Evolutionary conservation across 2,888 invertebrate genomes (phyloP).

Genomic region (Oegoconia quadripuncta): DNA sequence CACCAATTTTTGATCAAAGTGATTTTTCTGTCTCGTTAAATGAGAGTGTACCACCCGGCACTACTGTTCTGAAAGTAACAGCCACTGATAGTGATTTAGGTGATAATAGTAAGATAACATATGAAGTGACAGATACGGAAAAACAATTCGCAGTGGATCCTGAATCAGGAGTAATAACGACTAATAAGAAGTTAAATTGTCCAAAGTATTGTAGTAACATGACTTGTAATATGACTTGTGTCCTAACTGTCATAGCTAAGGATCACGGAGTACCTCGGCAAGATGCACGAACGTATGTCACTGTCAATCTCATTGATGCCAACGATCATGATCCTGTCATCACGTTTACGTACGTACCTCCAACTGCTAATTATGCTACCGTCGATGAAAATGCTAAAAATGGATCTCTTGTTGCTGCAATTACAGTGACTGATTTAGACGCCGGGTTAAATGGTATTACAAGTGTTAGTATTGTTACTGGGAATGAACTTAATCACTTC

Average conservation of each 20-base stretch:
- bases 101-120: slow-evolving; percentile 95
- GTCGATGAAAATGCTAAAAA: slow-evolving; percentile 96
- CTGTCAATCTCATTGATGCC: slow-evolving; percentile 93
- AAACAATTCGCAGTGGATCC: slow-evolving; percentile 95
- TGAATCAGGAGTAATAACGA: slow-evolving; percentile 93
- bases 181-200: slow-evolving; percentile 88
- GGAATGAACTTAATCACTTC: slow-evolving; percentile 95
- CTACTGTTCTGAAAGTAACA: slow-evolving; percentile 92
- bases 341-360: slow-evolving; percentile 91
- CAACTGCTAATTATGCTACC: slow-evolving; percentile 91
- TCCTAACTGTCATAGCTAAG: slow-evolving; percentile 94
- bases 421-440: slow-evolving; percentile 94
- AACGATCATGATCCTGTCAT: slow-evolving; percentile 97
- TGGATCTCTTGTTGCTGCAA: slow-evolving; percentile 94
- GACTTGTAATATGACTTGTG: slow-evolving; percentile 94
- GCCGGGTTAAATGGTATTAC: slow-evolving; percentile 95
- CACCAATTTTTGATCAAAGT: slow-evolving; percentile 96
- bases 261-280: slow-evolving; percentile 95
- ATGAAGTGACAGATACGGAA: slow-evolving; percentile 91
- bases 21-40: slow-evolving; percentile 95
- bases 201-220: slow-evolving; percentile 87
- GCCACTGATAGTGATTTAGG: slow-evolving; percentile 96
- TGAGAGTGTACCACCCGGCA: slow-evolving; percentile 95
- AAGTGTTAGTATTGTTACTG: slow-evolving; percentile 88
- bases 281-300: slow-evolving; percentile 95